Evolutionary conservation across 2,113 vertebrate genomes (phyloP).

Genomic region (Protomyctophum bolini): DNA sequence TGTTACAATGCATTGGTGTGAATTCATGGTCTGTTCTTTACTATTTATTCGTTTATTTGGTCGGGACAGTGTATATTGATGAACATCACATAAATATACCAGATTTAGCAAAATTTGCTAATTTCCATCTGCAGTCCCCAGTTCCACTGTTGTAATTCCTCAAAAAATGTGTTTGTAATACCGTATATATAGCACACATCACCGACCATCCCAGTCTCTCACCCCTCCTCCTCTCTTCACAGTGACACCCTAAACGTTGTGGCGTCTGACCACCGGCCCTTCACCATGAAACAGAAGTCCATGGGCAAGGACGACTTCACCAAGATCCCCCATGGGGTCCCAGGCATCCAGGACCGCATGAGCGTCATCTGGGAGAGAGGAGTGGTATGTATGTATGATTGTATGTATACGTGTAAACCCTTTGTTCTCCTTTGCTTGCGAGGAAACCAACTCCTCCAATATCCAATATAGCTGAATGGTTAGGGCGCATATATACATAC

Average conservation of each 20-base stretch:
- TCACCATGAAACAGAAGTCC: conserved; percentile 94
- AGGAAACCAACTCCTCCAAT: not conserved
- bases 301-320: conserved; percentile 99
- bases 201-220: not conserved
- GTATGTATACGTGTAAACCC: too few species aligned
- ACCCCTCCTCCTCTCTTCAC: conserved; percentile 13
- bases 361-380: conserved; percentile 96
- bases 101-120: too few species aligned
- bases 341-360: conserved; percentile 96
- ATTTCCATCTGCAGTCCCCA: too few species aligned
- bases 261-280: conserved; percentile 93
- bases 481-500: not conserved
- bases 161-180: not conserved
- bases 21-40: not conserved
- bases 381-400: conserved; percentile 87
- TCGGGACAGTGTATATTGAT: too few species aligned
- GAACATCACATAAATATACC: too few species aligned
- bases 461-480: too few species aligned
- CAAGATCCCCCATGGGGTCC: conserved; percentile 95
- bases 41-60: too few species aligned
- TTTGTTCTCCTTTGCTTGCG: conserved; percentile 24
- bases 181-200: not conserved
- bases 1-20: too few species aligned
- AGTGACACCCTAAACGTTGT: conserved; percentile 93
- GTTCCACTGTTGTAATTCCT: too few species aligned